Evolutionary conservation across 2,113 vertebrate species (phyloP).

Genomic region (Petrocephalus microphthalmus): DNA sequence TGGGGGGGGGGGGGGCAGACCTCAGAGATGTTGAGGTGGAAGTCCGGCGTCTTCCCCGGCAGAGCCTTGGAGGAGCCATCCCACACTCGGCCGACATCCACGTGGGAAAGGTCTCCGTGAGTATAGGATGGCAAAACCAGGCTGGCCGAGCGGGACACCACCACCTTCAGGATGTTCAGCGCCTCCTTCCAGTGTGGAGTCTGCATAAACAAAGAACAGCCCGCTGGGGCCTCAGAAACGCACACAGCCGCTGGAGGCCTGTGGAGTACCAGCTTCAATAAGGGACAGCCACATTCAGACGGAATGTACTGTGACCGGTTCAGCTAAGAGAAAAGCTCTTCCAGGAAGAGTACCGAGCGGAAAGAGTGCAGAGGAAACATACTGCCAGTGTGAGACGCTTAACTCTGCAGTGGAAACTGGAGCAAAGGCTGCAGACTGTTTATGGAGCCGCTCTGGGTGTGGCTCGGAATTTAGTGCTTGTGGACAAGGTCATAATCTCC

Average conservation of each 20-base stretch:
- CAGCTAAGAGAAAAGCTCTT: neutral
- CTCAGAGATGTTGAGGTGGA: conserved; percentile 97
- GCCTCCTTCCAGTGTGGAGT: conserved; percentile 95
- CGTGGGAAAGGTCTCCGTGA: conserved; percentile 83
- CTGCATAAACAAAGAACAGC: conserved; percentile 47
- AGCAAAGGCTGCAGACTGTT: conserved; percentile 47
- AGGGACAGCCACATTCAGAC: conserved; percentile 64
- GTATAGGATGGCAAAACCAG: conserved; percentile 82
- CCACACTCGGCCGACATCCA: conserved; percentile 91
- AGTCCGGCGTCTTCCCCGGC: conserved; percentile 93
- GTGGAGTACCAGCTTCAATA: conserved; percentile 54
- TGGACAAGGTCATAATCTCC: conserved; percentile 36
- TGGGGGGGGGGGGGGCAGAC: conserved; percentile 48
- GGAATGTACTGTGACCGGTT: neutral
- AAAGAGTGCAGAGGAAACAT: conserved; percentile 75
- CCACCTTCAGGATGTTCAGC: conserved; percentile 89
- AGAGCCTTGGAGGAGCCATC: conserved; percentile 89
- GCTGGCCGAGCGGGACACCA: conserved; percentile 95
- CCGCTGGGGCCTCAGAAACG: neutral
- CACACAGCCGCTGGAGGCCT: neutral
- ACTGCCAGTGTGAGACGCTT: conserved; percentile 73
- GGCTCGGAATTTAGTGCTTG: conserved; percentile 49
- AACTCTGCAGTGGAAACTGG: neutral
- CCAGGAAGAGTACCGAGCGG: conserved; percentile 22
- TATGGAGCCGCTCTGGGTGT: conserved; percentile 57